A percentile compares a stretch with the other conserved stretches of the same genome.
These are phyloP conservation scores for Molossus alvarezi DNA, from an alignment of 2,797 vertebrate genomes.

Conservation along the genomic window DNA sequence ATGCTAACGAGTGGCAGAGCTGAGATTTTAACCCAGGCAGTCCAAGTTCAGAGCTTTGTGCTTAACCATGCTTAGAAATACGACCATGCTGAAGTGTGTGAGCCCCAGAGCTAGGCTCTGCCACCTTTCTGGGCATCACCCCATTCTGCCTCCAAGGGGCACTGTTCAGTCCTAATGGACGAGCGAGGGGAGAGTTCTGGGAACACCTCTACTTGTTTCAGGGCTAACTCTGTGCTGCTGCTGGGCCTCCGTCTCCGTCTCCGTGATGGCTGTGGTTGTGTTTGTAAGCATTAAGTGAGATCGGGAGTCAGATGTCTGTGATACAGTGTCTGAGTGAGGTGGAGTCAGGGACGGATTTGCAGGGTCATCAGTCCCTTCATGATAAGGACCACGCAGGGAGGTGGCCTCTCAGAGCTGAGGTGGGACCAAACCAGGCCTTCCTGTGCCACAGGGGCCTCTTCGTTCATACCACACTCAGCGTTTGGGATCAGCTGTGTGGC, in stretches of 20 bases:
- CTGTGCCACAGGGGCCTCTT: neutral
- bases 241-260: neutral
- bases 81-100: rapidly evolving
- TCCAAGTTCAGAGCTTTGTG: neutral
- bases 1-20: neutral
- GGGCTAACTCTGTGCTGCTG: neutral
- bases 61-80: neutral
- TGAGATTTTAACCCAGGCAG: neutral
- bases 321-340: neutral
- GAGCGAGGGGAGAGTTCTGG: neutral
- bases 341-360: neutral
- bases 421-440: neutral
- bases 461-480: neutral
- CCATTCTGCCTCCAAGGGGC: neutral
- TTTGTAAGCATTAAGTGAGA: neutral
- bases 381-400: neutral
- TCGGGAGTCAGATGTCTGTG: neutral
- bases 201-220: neutral
- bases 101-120: neutral
- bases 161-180: neutral
- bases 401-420: neutral
- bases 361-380: neutral
- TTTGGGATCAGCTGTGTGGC: neutral
- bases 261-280: neutral
- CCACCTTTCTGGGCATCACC: neutral